These are phyloP conservation scores for Sterrhoptilus dennistouni DNA, from an alignment of 2,113 vertebrate species.

Conservation along the genomic window DNA sequence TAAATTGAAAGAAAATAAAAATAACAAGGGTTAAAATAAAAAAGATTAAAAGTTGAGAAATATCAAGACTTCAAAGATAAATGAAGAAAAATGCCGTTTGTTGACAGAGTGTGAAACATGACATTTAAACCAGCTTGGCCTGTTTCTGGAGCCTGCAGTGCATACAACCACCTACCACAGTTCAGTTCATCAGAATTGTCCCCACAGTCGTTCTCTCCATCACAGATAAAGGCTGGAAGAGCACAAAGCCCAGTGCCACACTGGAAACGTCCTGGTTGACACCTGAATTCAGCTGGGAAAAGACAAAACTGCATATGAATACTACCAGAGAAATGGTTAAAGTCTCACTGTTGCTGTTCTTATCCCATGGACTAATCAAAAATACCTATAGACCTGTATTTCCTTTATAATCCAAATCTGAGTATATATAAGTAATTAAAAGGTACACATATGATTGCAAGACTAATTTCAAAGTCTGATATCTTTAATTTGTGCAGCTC, in stretches of 20 bases:
- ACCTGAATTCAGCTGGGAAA: slow-evolving; percentile 92
- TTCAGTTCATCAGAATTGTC: slow-evolving; percentile 98
- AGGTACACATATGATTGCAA: not conserved
- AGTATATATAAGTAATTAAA: not conserved
- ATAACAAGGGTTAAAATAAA: not conserved
- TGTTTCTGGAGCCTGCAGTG: not conserved
- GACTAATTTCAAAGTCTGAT: not conserved
- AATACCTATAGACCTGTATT: not conserved
- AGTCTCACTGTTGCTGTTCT: not conserved
- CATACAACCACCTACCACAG: slow-evolving; percentile 82
- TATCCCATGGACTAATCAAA: not conserved
- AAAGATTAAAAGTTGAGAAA: rapidly evolving
- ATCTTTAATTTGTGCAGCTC: not conserved
- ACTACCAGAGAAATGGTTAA: not conserved
- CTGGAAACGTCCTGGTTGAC: slow-evolving; percentile 95
- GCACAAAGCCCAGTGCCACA: slow-evolving; percentile 96
- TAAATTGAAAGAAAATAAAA: slow-evolving; percentile 5
- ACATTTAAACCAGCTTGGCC: not conserved
- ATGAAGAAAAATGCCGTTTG: not conserved
- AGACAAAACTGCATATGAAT: not conserved
- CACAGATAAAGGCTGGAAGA: slow-evolving; percentile 96
- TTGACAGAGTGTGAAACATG: not conserved
- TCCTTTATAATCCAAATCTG: not conserved
- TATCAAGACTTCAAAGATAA: not conserved
- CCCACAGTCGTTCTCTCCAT: slow-evolving; percentile 97